Evolutionary conservation across 2,797 vertebrate species (phyloP), one percentile per base, ranked within the genome.

Genomic region (Channa striata): DNA sequence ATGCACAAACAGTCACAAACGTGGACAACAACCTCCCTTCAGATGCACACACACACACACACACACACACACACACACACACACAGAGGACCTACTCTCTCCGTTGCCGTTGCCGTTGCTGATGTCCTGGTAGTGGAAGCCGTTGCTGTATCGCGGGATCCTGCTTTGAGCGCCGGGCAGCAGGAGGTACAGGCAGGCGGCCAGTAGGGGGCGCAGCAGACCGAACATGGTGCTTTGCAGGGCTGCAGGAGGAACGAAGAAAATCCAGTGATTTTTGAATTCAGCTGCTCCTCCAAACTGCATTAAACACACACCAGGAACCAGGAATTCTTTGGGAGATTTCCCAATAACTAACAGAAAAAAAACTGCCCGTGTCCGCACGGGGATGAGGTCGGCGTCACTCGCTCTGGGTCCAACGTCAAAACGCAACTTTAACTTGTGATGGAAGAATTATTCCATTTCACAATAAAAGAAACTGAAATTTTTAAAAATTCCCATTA

Each of bases 101-200:
- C 93, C 91, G 7, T 94, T 90, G 56, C 89, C 90, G 21, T 93
- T 80, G 42, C 94, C 91, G 0, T 92, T 91, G 77, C 91, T 91
- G 51, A 94, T 74, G 48, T 92, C 93, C 67, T 96, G 94, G 80
- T 97, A 98, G 87, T 95, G 96, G 83, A 97, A 98, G 57, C 96
- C 96, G 0, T 97, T 97, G 89, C 88, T 93, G 92, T 94, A 96
- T 0, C 63, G 33, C 4, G 87, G 89, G 47, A 73, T 80, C 19
- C 88, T 36, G 74, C 64, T 66, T 2, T 68, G 72, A 30, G 61
- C 51, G 59, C 62, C 60, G 11, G 84, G 50, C 1, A 85, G 60
- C 64, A 86, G 74, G 56, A 88, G 66, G 11, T 30, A 65, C 68
- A 93, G 19, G 66, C 94, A 77, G 13, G 71, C 36, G 67, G 79